Evolutionary conservation across 2,797 vertebrate genomes (phyloP).

Genomic region (Borostomias antarcticus): DNA sequence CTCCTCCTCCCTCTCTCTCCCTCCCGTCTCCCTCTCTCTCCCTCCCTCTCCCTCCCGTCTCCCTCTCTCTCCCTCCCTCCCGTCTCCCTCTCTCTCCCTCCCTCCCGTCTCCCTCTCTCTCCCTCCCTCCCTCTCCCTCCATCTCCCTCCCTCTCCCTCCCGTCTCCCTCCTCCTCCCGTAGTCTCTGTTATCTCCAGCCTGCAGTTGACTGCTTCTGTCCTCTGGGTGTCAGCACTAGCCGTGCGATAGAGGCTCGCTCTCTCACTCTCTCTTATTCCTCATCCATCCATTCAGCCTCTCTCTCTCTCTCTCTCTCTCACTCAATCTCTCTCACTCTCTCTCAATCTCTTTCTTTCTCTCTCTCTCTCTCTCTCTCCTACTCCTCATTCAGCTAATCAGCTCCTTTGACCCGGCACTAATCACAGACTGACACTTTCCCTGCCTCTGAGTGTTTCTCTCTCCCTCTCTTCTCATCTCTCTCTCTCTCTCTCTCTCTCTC

Average conservation of each 20-base stretch:
- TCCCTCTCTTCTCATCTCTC: constrained; percentile 1
- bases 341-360: not conserved
- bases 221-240: constrained; percentile 84
- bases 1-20: constrained; percentile 3
- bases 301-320: not conserved
- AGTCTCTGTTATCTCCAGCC: constrained; percentile 58
- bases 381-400: constrained; percentile 23
- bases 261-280: constrained; percentile 55
- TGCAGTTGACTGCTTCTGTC: constrained; percentile 76
- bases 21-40: not conserved
- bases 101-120: constrained; percentile 30
- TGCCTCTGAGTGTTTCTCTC: constrained; percentile 13
- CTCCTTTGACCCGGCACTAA: constrained; percentile 12
- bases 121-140: constrained; percentile 8
- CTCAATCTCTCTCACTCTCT: not conserved
- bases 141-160: not conserved
- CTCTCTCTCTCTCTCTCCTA: not conserved
- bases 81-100: not conserved
- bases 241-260: constrained; percentile 40
- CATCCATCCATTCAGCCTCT: constrained; percentile 52
- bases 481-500: not conserved
- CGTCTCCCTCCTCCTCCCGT: not conserved
- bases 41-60: constrained; percentile 9
- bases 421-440: not conserved
- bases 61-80: not conserved